phyloP scores from a whole-genome alignment of 2,888 invertebrate species.

The Priocnemis perturbator region DNA sequence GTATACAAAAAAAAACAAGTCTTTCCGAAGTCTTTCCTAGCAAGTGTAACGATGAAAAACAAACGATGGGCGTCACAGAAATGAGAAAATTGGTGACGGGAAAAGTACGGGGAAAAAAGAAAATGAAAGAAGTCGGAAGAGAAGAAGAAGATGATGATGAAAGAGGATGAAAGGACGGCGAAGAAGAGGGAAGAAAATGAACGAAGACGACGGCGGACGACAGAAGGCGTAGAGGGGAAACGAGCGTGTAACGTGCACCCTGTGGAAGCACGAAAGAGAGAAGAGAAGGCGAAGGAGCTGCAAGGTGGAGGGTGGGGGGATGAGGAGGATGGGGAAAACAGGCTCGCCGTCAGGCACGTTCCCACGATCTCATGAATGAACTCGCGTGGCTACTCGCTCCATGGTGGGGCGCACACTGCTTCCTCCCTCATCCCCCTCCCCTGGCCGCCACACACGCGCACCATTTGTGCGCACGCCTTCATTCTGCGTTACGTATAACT shows the following conservation, averaged over 20 bases:
- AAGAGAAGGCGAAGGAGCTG: conserved; percentile 45
- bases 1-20: too few relatives aligned
- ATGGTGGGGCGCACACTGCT: conserved; percentile 51
- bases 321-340: conserved; percentile 74
- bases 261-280: conserved; percentile 35
- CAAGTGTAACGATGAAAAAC: too few relatives aligned
- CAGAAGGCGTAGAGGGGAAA: conserved; percentile 2
- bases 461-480: background rate
- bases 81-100: background rate
- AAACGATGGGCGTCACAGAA: too few relatives aligned
- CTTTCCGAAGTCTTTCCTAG: too few relatives aligned
- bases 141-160: conserved; percentile 12
- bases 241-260: conserved; percentile 15
- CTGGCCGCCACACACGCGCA: conserved; percentile 19
- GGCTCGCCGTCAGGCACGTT: conserved; percentile 68
- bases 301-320: conserved; percentile 46
- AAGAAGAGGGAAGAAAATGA: conserved; percentile 6
- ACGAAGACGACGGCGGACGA: background rate
- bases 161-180: conserved; percentile 6
- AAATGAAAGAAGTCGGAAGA: conserved; percentile 18
- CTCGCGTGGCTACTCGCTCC: conserved; percentile 72
- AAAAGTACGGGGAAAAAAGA: conserved; percentile 1
- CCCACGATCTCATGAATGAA: conserved; percentile 76
- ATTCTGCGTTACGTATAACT: conserved; percentile 2
- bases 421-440: conserved; percentile 37